Conservation (phyloP, 2,888 invertebrate species). For the Meiosimyza platycephala region DNA sequence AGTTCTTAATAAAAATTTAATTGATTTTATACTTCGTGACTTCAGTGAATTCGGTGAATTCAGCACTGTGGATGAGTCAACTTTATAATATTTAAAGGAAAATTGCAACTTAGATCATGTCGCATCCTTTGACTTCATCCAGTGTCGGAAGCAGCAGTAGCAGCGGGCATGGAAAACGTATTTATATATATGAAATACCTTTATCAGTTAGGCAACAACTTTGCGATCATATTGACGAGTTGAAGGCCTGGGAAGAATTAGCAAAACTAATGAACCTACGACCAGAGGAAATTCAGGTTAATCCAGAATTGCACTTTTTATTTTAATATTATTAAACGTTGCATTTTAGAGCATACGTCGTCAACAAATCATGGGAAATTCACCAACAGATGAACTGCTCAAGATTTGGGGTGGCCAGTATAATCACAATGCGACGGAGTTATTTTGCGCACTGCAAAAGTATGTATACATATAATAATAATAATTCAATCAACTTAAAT, state of each 20-base stretch:
- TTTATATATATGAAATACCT: constrained; percentile 79
- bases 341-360: constrained; percentile 70
- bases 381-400: constrained; percentile 81
- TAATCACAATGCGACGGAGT: constrained; percentile 83
- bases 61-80: too few relatives aligned
- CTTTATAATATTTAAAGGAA: too few relatives aligned
- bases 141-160: constrained; percentile 29
- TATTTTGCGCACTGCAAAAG: constrained; percentile 77
- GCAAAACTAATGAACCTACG: constrained; percentile 77
- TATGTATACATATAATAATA: constrained; percentile 46
- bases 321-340: neutral
- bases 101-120: too few relatives aligned
- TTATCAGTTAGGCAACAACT: constrained; percentile 76
- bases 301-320: constrained; percentile 20
- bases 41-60: too few relatives aligned
- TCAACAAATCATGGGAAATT: constrained; percentile 70
- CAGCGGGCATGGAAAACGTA: constrained; percentile 34
- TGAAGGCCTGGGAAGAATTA: constrained; percentile 83
- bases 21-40: too few relatives aligned
- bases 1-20: too few relatives aligned
- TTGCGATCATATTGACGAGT: constrained; percentile 81
- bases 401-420: constrained; percentile 84
- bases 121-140: neutral
- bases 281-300: constrained; percentile 64
- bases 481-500: neutral